A percentile compares a stretch with the other conserved stretches of the same genome.
phyloP scores from a whole-genome alignment of 2,888 invertebrate genomes.

The Chalcosyrphus nemorum region DNA sequence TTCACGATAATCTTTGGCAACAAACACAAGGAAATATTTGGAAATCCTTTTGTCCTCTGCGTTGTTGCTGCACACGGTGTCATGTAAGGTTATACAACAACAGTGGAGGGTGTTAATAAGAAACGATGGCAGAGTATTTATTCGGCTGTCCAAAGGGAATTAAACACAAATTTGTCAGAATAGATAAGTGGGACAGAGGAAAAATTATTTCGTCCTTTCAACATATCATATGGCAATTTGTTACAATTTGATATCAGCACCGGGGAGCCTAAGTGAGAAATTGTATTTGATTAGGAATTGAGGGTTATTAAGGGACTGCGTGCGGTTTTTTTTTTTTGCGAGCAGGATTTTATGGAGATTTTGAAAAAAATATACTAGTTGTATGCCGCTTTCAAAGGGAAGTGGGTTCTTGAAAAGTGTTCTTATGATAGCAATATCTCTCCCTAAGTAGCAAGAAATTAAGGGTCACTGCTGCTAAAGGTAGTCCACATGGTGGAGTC shows the following conservation, averaged over 20 bases:
- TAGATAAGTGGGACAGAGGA: background rate
- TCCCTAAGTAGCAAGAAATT: too few relatives aligned
- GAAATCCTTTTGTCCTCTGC: conserved; percentile 17
- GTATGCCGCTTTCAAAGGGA: too few relatives aligned
- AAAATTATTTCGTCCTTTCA: conserved; percentile 33
- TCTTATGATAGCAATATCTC: too few relatives aligned
- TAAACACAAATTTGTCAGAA: conserved; percentile 24
- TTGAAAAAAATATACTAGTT: too few relatives aligned
- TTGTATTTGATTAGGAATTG: background rate
- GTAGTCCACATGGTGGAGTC: too few relatives aligned
- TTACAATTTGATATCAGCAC: background rate
- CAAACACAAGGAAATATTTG: conserved; percentile 31
- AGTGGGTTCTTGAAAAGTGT: too few relatives aligned
- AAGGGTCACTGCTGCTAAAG: too few relatives aligned
- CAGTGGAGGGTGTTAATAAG: conserved; percentile 3
- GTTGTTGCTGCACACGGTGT: background rate
- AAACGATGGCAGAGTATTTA: conserved; percentile 20
- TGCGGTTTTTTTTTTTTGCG: too few relatives aligned
- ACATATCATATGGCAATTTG: conserved; percentile 32
- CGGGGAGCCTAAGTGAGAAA: background rate
- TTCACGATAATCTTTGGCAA: conserved; percentile 21
- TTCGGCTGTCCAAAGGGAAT: conserved; percentile 21
- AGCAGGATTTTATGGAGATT: too few relatives aligned
- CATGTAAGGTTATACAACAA: background rate
- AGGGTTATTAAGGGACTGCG: background rate